Percentiles rank a stretch among this genome's conserved stretches.
Evolutionary conservation across 1,140 invertebrate genomes (phyloP).

Genomic region (Ostrea denselamellosa): DNA sequence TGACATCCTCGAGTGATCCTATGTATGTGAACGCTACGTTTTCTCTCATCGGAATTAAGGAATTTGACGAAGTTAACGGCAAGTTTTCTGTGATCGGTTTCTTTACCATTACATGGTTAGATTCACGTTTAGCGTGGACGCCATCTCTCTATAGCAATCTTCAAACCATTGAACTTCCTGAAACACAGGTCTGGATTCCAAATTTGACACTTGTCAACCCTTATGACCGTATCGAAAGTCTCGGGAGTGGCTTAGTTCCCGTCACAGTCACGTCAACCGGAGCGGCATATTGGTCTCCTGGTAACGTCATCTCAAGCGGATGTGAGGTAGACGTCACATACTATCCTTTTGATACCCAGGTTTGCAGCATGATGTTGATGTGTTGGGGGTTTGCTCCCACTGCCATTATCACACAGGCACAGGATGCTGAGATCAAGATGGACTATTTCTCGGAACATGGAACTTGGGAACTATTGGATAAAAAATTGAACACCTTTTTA

Average conservation of each 20-base stretch:
- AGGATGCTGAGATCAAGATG: neutral
- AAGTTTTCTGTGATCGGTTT: constrained; percentile 53
- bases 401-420: neutral
- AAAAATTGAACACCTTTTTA: neutral
- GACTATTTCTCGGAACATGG: constrained; percentile 38
- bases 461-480: constrained; percentile 36
- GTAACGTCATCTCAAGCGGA: constrained; percentile 38
- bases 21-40: constrained; percentile 47
- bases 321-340: constrained; percentile 46
- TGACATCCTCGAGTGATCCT: neutral
- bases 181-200: constrained; percentile 52
- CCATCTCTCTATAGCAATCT: constrained; percentile 39
- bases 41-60: constrained; percentile 49
- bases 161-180: constrained; percentile 17
- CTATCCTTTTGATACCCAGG: constrained; percentile 48
- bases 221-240: constrained; percentile 41
- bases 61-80: constrained; percentile 56
- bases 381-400: constrained; percentile 25
- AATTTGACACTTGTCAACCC: constrained; percentile 44
- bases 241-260: constrained; percentile 43
- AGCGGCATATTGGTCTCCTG: constrained; percentile 28
- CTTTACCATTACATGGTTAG: constrained; percentile 45
- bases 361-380: constrained; percentile 21
- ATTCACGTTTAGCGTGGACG: constrained; percentile 49
- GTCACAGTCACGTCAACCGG: constrained; percentile 40